A percentile compares a stretch with the other conserved stretches of the same genome.
These are phyloP conservation scores for Cyclophora punctaria DNA, from an alignment of 2,888 invertebrate species.

Conservation along the genomic window DNA sequence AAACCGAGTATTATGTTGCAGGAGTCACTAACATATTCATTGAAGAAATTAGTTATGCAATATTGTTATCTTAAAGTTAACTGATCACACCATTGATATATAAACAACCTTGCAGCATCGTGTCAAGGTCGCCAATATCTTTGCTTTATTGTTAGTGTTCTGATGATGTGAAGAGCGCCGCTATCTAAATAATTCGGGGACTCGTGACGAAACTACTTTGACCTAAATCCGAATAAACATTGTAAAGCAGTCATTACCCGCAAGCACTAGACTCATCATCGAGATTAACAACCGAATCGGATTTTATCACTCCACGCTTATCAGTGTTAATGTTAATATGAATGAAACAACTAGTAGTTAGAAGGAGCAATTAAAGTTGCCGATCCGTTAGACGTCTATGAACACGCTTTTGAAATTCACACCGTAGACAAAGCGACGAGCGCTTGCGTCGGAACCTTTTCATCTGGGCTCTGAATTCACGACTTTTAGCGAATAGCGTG, in stretches of 20 bases:
- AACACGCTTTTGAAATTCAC: neutral
- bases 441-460: slow-evolving; percentile 5
- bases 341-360: too few relatives aligned
- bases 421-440: neutral
- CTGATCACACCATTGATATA: slow-evolving; percentile 20
- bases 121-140: slow-evolving; percentile 48
- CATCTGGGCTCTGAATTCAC: slow-evolving; percentile 6
- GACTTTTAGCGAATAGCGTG: slow-evolving; percentile 19
- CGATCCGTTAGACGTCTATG: neutral
- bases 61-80: slow-evolving; percentile 20
- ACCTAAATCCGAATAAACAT: slow-evolving; percentile 1
- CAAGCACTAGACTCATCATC: too few relatives aligned
- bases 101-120: slow-evolving; percentile 36
- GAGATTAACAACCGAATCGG: too few relatives aligned
- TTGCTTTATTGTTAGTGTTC: slow-evolving; percentile 21
- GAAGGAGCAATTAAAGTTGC: too few relatives aligned
- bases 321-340: too few relatives aligned
- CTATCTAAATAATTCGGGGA: slow-evolving; percentile 15
- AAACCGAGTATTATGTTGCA: slow-evolving; percentile 6
- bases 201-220: slow-evolving; percentile 10
- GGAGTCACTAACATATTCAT: slow-evolving; percentile 7
- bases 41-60: slow-evolving; percentile 21
- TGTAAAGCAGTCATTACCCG: neutral
- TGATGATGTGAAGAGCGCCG: slow-evolving; percentile 18
- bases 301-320: too few relatives aligned